Conservation (phyloP, 2,797 vertebrate genomes). For the Clarias platycephalus region DNA sequence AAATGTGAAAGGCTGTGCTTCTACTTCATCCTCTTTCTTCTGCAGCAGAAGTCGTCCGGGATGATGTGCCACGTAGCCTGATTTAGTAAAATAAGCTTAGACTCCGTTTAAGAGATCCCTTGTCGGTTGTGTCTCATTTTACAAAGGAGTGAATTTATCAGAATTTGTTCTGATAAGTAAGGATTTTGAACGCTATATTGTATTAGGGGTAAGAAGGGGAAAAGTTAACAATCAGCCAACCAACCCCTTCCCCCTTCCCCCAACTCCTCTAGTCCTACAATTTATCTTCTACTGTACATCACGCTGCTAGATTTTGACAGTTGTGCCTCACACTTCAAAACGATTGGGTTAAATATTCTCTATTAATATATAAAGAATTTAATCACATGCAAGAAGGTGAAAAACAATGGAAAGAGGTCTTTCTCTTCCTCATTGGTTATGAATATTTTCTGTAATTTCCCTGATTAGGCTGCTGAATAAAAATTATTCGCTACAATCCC, state of each 20-base stretch:
- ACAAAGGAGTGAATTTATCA: neutral
- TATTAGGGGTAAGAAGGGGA: slow-evolving; percentile 21
- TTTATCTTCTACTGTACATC: slow-evolving; percentile 45
- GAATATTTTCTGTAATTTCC: neutral
- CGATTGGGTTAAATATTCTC: slow-evolving; percentile 20
- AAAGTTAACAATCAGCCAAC: slow-evolving; percentile 18
- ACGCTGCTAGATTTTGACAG: slow-evolving; percentile 53
- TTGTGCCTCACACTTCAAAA: slow-evolving; percentile 44
- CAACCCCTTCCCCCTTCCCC: too few species aligned
- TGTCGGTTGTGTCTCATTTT: neutral
- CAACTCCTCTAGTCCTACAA: neutral
- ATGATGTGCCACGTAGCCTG: neutral
- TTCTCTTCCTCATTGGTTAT: neutral
- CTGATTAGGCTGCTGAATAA: slow-evolving; percentile 3
- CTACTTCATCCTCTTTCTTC: slow-evolving; percentile 42
- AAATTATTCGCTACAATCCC: slow-evolving; percentile 35
- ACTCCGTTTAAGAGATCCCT: slow-evolving; percentile 13
- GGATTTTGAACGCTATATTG: neutral
- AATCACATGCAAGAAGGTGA: neutral
- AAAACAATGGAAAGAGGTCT: neutral
- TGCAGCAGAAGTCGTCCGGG: slow-evolving; percentile 28
- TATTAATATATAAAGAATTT: neutral
- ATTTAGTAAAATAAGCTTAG: slow-evolving; percentile 10
- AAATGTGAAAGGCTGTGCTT: slow-evolving; percentile 50
- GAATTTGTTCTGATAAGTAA: neutral